Evolutionary conservation across 2,113 vertebrate genomes (phyloP), one percentile per base, ranked within the genome.

Genomic region (Thalassoma bifasciatum): DNA sequence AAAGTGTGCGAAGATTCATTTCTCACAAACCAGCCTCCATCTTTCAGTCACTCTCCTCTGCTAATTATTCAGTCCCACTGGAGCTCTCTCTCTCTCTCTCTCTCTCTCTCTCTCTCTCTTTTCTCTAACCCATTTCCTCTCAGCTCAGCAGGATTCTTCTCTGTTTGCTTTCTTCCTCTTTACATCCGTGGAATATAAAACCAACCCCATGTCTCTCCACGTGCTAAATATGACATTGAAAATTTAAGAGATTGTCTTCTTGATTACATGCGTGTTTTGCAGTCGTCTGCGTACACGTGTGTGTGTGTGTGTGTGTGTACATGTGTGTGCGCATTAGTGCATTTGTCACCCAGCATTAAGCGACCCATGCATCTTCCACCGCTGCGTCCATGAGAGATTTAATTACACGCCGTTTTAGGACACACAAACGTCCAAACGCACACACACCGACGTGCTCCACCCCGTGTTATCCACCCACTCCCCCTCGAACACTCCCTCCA

Each of bases 321-420:
- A 47, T 40, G 5, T 65, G 61, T 8, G 4, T 51, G 11, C 1
- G 3, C 14, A 21, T 63, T 49, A 36, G 66, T 53, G 50, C 62
- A 22, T 60, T 22, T 78, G 85, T 84, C 85, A 57, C 22, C 42
- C 24, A 3, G 24, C 24, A 74, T 86, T 81, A 86, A 71, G 23
- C 10, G 24, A 65, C 1, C 59, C 78, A 86, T 88, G 74, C 12
- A 30, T 90, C 84, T 81, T 71, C 50, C 19, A 36, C 68, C 4
- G 23, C 13, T 24, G 44, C 26, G 50, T 72, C 70, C 49, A 26
- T 21, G 26, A 71, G 30, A 79, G 77, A 83, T 86, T 79, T 19
- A 76, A 84, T 88, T 85, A 86, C 13, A 56, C 19, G 12, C 42
- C 0, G 9, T 82, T 72, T 65, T 17, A 54, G 52, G 56, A 58